Conservation (phyloP, 2,888 invertebrate species). For the Platypus cylindrus region DNA sequence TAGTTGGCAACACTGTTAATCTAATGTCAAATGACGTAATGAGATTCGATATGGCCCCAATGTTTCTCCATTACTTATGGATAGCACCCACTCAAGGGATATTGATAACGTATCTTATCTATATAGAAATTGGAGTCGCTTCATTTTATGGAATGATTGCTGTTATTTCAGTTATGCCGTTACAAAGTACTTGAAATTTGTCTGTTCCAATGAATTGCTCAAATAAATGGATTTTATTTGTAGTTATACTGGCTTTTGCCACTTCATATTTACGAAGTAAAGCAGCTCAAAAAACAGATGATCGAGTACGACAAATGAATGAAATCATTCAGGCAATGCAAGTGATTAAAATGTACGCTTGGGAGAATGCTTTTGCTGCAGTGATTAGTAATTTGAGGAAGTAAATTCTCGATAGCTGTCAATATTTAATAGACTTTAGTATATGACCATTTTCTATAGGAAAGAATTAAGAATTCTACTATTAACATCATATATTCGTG, state of each 20-base stretch:
- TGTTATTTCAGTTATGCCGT: conserved; percentile 46
- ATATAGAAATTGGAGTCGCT: conserved; percentile 34
- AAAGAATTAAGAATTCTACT: conserved; percentile 44
- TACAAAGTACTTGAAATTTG: conserved; percentile 38
- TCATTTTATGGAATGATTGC: conserved; percentile 38
- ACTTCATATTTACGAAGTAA: conserved; percentile 38
- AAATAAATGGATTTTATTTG: no score
- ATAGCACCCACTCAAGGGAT: conserved; percentile 54
- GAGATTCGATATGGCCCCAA: conserved; percentile 54
- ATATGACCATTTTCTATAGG: conserved; percentile 24
- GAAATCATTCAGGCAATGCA: conserved; percentile 82
- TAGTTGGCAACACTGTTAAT: conserved; percentile 50
- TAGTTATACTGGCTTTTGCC: conserved; percentile 40
- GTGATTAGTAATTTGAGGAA: conserved; percentile 43
- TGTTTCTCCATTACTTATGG: conserved; percentile 62
- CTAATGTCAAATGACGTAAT: conserved; percentile 66
- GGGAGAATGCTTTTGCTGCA: conserved; percentile 74
- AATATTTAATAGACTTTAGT: conserved; percentile 1
- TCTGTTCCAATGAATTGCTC: no score
- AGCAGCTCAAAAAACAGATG: conserved; percentile 70
- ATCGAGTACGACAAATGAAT: conserved; percentile 71
- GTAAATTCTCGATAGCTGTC: no score
- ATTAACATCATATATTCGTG: conserved; percentile 49
- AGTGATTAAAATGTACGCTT: conserved; percentile 91
- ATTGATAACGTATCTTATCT: conserved; percentile 45